Evolutionary conservation across 2,888 invertebrate species (phyloP), one percentile per base, ranked within the genome.

Genomic region (Erebia epiphron): DNA sequence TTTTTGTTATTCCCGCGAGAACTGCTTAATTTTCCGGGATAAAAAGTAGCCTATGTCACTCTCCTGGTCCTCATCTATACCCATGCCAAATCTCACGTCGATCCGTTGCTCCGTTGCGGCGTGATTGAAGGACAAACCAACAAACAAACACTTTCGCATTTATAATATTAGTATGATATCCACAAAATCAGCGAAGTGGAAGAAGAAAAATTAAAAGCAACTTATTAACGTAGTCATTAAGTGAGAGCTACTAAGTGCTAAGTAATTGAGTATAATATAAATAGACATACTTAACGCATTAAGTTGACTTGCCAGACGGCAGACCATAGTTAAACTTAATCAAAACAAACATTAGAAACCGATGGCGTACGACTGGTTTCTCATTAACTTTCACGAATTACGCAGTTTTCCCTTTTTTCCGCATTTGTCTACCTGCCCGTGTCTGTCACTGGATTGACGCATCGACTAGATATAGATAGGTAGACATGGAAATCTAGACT

Each of bases 351-450:
- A 69, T 73, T 73, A 73, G 70, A 73, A 73, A 73, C 68, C 52
- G 49, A 64, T 57, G 54, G 67, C 64, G 60, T 41, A 11, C 50
- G 66, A 69, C 75, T 60, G 66, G 75, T 74, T 75, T 62, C 62
- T 69, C 70, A 75, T 75, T 73, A 73, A 74, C 74, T 73, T 74
- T 76, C 73, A 67, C 70, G 71, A 66, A 72, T 72, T 49, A 62
- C 18, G 57, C 61, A 64, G 54, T 77, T 80, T 78, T 77, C 77
- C 75, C 77, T 74, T 77, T 79, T 80, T 78, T 77, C 73, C 73
- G 60, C 74, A 74, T 77, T 78, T 79, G 79, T 79, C 77, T 77
- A 62, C 14, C 46, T 18, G 62, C 13, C 18, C 46, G 46, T 46
- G 21, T 21, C 11, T 13, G 62, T 46, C 62, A 21, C 18, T 21